Base-by-base conservation (phyloP, 2,888 invertebrate species). In the Patella pellucida region DNA sequence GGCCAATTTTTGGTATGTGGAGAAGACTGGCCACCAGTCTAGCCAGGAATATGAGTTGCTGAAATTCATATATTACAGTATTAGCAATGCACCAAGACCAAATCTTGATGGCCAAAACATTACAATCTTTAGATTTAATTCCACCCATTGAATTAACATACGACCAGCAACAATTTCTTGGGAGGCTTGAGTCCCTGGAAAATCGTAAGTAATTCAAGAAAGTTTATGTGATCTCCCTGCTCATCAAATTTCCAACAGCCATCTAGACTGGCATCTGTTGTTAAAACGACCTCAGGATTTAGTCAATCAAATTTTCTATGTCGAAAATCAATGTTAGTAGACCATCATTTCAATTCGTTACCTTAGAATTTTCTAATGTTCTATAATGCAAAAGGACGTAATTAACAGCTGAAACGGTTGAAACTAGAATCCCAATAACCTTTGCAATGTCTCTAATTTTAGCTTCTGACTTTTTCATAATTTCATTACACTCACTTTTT, bases 161-260 rank as follows among this genome's bases (percentile, higher is more conserved):
- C 5, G 69, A 16, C 51, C 54, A 16, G n/a, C 4, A 15, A 56
- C 4, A 31, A 70, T 23, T 16, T 71, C 23, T 27, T 62, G 7
- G 41, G 68, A 27, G n/a, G 62, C 14, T 41, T 75, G 7, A 77
- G 23, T 23, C 52, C 70, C 9, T 62, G 50, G 11, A 70, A 71
- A 52, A 69, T 67, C 3, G 70, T 71, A 16, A 41, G n/a, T 14
- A 78, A 19, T 71, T 76, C 74, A 41, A 76, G 50, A 27, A 67
- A 31, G 50, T 76, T 73, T 31, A 86, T 83, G 31, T 94, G 92
- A 19, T 19, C 2, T 16, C n/a, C 2, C 62, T 62, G 62, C 19
- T 62, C 62, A n/a, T 62, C 62, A 19, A 62, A 15, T 19, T 62
- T 15, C 62, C 62, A 62, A 9, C 62, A 62, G 19, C 62, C 62